Evolutionary conservation across 2,888 invertebrate genomes (phyloP), one percentile per base, ranked within the genome.

Genomic region (Eilema depressum): DNA sequence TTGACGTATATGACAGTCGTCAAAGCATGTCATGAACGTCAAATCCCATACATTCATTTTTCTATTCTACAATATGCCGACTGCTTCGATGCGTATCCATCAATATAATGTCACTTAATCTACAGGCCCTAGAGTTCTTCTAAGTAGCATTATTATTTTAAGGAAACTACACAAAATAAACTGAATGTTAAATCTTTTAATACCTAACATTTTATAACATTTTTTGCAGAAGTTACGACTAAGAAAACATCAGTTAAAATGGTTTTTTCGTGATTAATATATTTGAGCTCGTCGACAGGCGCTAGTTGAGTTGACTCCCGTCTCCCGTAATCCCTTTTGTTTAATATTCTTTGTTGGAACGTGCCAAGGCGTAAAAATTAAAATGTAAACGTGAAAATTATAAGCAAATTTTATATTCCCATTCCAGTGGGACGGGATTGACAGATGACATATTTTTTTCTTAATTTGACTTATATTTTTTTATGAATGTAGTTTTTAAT

Each of bases 221-320:
- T 3, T 47, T 57, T 56, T 60, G 33, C 60, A 8, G 60, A 68
- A 76, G 71, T 71, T 61, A 59, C 25, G 61, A 41, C 59, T 60
- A 68, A 25, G 53, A 76, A 75, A 76, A 69, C 26, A 64, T 71
- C n/a, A 60, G 63, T 20, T 68, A 62, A n/a, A 68, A 71, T 28
- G 14, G 63, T 72, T 74, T 78, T 75, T 76, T 69, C 30, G 63
- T 81, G 80, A 78, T 78, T 74, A 71, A 82, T 82, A 72, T 78
- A 70, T 76, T 75, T 60, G 63, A 71, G 65, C 69, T 68, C 61
- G 62, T 71, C 65, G 70, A 64, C 62, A 63, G 77, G 30, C 33
- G 41, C 62, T 74, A 63, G 66, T 73, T 69, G 30, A 56, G 57
- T 63, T 41, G 26, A 62, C 74, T 75, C 69, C 62, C 71, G 68